Conservation (phyloP, 2,113 vertebrate species). For the Cnemophilus loriae region DNA sequence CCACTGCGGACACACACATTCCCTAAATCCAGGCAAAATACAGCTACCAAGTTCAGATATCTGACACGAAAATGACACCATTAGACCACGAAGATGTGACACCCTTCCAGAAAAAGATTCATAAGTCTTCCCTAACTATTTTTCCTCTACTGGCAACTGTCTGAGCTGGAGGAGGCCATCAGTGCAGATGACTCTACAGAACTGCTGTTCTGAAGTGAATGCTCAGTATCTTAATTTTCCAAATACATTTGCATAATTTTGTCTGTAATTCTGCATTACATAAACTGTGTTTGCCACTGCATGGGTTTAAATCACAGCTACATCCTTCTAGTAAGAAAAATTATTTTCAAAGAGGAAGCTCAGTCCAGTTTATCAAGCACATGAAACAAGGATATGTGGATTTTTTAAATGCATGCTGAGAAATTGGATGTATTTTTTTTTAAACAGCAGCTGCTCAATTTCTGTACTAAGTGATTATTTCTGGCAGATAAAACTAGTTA, state of each 20-base stretch:
- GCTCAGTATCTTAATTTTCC: background rate
- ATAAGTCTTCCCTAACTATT: background rate
- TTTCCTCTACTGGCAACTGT: background rate
- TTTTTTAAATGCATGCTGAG: background rate
- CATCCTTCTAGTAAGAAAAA: background rate
- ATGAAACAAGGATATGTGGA: background rate
- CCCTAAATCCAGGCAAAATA: background rate
- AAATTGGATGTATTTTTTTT: background rate
- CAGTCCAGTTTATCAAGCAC: background rate
- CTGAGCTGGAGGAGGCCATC: rapidly evolving
- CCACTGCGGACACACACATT: rapidly evolving
- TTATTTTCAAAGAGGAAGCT: background rate
- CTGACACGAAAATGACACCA: background rate
- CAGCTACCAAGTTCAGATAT: background rate
- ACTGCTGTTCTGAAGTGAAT: background rate
- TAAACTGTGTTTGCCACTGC: background rate
- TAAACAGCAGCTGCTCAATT: background rate
- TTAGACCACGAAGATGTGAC: background rate
- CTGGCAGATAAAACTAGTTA: background rate
- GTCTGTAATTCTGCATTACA: background rate
- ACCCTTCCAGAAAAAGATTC: background rate
- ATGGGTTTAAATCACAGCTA: background rate
- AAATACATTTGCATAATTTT: background rate
- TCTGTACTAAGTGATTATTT: background rate
- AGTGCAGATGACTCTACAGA: background rate